A percentile compares a stretch with the other conserved stretches of the same genome.
Conservation (phyloP, 2,113 vertebrate species). For the Tangachromis dhanisi region DNA sequence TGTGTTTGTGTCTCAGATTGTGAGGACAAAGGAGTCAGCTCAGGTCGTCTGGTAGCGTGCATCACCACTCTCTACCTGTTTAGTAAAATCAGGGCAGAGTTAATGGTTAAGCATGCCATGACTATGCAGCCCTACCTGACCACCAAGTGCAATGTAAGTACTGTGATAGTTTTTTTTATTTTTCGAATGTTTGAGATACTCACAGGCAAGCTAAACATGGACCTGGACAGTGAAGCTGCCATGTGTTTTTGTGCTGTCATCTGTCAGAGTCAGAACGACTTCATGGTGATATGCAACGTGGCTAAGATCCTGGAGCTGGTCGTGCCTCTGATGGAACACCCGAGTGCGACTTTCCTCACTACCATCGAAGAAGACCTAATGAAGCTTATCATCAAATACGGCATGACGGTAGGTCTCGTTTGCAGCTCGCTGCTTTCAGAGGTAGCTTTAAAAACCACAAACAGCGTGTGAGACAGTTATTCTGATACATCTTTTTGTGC, state of each 20-base stretch:
- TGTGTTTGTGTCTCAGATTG: constrained; percentile 39
- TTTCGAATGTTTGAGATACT: background rate
- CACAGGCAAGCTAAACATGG: background rate
- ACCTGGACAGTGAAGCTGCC: background rate
- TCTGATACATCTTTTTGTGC: background rate
- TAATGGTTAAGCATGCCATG: constrained; percentile 98
- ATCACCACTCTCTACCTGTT: constrained; percentile 97
- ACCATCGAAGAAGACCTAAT: constrained; percentile 98
- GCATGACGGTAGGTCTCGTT: constrained; percentile 86
- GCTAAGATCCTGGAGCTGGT: constrained; percentile 96
- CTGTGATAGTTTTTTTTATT: background rate
- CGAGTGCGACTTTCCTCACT: constrained; percentile 93
- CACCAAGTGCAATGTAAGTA: constrained; percentile 95
- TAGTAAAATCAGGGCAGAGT: constrained; percentile 93
- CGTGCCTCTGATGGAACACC: constrained; percentile 91
- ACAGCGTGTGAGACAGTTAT: background rate
- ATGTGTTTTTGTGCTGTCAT: background rate
- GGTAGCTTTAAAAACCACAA: background rate
- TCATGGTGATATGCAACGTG: constrained; percentile 98
- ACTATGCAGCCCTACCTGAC: constrained; percentile 97
- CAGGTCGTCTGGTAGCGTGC: constrained; percentile 87
- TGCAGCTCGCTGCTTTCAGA: background rate
- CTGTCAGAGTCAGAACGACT: constrained; percentile 90
- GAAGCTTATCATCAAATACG: constrained; percentile 98
- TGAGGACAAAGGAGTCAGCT: constrained; percentile 91